Percentiles rank a stretch among this genome's conserved stretches.
Evolutionary conservation across 2,797 vertebrate genomes (phyloP).

Genomic region (Lacerta bilineata): DNA sequence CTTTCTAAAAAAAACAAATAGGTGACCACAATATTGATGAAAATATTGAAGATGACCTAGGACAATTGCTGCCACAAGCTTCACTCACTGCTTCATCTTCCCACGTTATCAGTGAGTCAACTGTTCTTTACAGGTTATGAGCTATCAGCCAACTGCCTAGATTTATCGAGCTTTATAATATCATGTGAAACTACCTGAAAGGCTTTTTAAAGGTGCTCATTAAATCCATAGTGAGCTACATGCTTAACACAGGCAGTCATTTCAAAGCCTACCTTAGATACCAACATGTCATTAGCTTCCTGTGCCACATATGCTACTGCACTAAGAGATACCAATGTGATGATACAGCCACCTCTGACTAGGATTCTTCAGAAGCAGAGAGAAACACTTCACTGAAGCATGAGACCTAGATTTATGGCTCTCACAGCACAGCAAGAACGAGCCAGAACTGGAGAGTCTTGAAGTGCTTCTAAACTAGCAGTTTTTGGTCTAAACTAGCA

Average conservation of each 20-base stretch:
- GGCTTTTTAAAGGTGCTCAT: conserved; percentile 18
- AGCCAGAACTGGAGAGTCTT: neutral
- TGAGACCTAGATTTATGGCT: neutral
- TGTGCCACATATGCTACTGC: neutral
- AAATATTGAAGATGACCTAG: neutral
- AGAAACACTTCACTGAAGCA: neutral
- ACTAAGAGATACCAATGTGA: neutral
- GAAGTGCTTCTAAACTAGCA: neutral
- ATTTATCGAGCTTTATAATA: conserved; percentile 10
- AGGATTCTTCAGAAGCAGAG: neutral
- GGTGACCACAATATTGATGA: neutral
- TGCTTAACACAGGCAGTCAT: neutral
- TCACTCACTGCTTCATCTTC: neutral
- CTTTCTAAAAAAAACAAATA: neutral
- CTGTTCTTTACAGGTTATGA: neutral
- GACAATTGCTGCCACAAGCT: neutral
- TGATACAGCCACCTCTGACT: neutral
- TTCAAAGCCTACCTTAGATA: neutral
- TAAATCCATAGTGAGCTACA: neutral
- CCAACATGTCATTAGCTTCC: neutral
- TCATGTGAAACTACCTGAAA: conserved; percentile 12
- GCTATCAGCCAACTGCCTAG: neutral
- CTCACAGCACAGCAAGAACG: too few species aligned
- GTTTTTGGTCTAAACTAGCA: neutral
- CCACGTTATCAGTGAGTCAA: neutral